Evolutionary conservation across 2,888 invertebrate genomes (phyloP), one percentile per base, ranked within the genome.

Genomic region (Eupithecia dodoneata): DNA sequence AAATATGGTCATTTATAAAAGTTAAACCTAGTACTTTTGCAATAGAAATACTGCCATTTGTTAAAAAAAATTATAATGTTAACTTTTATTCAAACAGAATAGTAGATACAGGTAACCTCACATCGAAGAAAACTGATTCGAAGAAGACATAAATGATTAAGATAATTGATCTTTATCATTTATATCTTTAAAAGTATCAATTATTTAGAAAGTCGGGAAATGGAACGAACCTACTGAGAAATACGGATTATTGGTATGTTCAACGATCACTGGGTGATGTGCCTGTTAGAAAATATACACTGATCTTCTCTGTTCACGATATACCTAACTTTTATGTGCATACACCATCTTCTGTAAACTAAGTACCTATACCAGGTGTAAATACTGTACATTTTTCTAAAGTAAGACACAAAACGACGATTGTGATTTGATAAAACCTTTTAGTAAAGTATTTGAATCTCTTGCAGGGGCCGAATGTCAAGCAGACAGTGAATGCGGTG

Each of bases 401-500:
- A 41, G 30, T 73, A 59, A 66, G 42, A 41, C 3, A 15, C 15
- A 66, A 42, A 66, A 42, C 2, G 12, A 12, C 12, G 12, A 10
- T 4, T 70, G 3, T 18, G 45, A 10, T 15, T 49, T 70, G 30
- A 69, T n/a, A 52, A 42, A 5, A 55, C 42, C 3, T 15, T 72
- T 45, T 18, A 78, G 10, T 73, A n/a, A n/a, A 15, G 47, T 59
- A 30, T 59, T 73, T 78, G 2, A 47, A 49, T 47, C 12, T 78
- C 74, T 78, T 67, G 63, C 76, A 95, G 94, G 89, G 86, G 92
- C 91, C 44, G 97, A 97, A 83, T 98, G 98, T 86, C 95, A 94
- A 81, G 95, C 96, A 30, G 96, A 98, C 84, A 95, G 96, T 30
- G 97, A 98, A 72, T 98, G 98, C 87, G 93, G 96, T 15, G 92